Evolutionary conservation across 2,797 vertebrate species (phyloP), one percentile per base, ranked within the genome.

Genomic region (Catostomus latipinnis): DNA sequence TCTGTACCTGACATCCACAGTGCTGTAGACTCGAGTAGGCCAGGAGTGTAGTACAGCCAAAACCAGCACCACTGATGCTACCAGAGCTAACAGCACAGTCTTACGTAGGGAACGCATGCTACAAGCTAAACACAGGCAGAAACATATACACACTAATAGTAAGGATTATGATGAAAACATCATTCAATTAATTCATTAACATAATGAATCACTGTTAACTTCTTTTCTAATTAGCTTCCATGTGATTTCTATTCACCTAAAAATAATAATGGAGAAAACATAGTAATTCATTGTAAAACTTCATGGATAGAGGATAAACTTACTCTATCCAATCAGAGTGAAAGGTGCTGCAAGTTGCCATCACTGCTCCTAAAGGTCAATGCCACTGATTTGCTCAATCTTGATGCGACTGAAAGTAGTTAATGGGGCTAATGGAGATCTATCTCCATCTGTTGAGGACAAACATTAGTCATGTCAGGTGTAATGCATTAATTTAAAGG

Each of bases 61-160:
- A 6, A 94, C 94, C 76, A 97, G 89, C 7, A 95, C 92, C 76
- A 92, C 92, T 12, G 85, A 86, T 18, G 95, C 93, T 88, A 94
- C 88, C 86, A 95, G 82, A 78, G 92, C 92, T 71, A 97, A 89
- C 87, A 95, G 87, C 82, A 95, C 86, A 0, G 93, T 93, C 90
- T 94, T 95, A 87, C 90, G 93, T 85, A 94, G 87, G 83, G 91
- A 92, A 85, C 93, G 92, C 96, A 97, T 96, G 68, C 85, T 86
- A 86, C 67, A 86, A 70, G 48, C 85, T 86, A 62, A 50, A 50
- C 22, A 66, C 52, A 79, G 43, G 78, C 5, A 75, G 9, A 82
- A 46, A 67, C 11, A 60, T 8, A 34, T 1, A 71, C 34, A 46
- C 12, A 63, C 8, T 45, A n/a, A 45, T 6, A n/a, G 34, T 7